Conservation (phyloP, 2,888 invertebrate genomes). For the Chironomus tentans region DNA sequence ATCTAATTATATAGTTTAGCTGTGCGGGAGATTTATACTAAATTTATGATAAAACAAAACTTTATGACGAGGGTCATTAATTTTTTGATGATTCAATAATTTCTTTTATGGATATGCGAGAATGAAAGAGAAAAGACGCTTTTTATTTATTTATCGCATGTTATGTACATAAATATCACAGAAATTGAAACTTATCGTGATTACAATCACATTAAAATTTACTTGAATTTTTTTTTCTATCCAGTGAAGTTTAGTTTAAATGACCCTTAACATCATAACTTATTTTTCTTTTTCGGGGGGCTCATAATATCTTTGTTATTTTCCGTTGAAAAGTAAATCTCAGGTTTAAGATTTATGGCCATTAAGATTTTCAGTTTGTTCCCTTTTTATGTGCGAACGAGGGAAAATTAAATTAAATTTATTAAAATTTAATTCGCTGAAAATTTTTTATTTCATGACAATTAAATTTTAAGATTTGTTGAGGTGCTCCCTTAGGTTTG, state of each 20-base stretch:
- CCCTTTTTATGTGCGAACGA: background rate
- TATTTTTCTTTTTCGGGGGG: background rate
- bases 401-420: background rate
- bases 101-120: background rate
- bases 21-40: background rate
- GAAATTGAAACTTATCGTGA: slow-evolving; percentile 13
- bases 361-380: background rate
- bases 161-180: background rate
- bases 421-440: slow-evolving; percentile 6
- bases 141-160: background rate
- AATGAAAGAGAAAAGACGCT: background rate
- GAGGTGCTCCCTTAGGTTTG: too few relatives aligned
- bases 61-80: slow-evolving; percentile 7
- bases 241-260: background rate
- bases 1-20: background rate
- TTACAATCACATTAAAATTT: slow-evolving; percentile 11
- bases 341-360: slow-evolving; percentile 20
- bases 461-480: background rate
- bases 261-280: slow-evolving; percentile 26
- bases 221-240: background rate
- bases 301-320: too few relatives aligned
- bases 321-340: slow-evolving; percentile 21
- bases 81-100: slow-evolving; percentile 19
- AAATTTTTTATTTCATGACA: background rate
- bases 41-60: background rate